These are phyloP conservation scores for Latrodectus geometricus DNA, from an alignment of 1,140 invertebrate genomes.

Conservation along the genomic window DNA sequence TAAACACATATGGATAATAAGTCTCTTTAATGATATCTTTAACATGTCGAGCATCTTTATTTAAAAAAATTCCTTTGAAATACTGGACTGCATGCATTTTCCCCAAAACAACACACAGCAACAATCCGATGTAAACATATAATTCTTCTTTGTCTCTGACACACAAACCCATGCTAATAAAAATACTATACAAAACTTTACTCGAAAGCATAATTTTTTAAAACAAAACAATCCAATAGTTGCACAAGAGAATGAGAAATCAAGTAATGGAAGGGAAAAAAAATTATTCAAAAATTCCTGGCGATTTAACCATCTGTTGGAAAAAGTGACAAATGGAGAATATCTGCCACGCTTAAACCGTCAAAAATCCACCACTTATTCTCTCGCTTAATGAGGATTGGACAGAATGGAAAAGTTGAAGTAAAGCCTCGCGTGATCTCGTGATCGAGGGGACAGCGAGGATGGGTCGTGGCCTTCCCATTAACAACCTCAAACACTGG, in stretches of 20 bases:
- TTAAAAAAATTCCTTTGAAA: no score
- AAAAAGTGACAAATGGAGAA: conserved; percentile 17
- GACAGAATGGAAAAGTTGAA: background rate
- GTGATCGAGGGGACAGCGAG: background rate
- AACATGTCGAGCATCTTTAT: no score
- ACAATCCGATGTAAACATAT: no score
- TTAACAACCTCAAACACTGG: background rate
- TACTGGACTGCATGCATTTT: no score
- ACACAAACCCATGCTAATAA: no score
- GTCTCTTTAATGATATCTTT: no score
- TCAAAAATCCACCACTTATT: conserved; percentile 7
- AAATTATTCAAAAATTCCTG: background rate
- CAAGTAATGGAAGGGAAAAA: background rate
- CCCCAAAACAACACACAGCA: no score
- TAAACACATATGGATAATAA: no score
- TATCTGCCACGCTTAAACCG: background rate
- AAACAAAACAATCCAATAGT: background rate
- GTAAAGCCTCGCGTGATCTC: background rate
- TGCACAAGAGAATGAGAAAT: background rate
- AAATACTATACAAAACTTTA: no score
- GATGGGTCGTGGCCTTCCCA: conserved; percentile 1
- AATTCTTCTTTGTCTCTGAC: no score
- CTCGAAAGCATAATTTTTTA: background rate
- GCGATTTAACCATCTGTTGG: background rate
- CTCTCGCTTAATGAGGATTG: background rate